Percentiles rank a stretch among this genome's conserved stretches.
phyloP scores from a whole-genome alignment of 23 tunicate genomes.

The Phallusia fumigata region DNA sequence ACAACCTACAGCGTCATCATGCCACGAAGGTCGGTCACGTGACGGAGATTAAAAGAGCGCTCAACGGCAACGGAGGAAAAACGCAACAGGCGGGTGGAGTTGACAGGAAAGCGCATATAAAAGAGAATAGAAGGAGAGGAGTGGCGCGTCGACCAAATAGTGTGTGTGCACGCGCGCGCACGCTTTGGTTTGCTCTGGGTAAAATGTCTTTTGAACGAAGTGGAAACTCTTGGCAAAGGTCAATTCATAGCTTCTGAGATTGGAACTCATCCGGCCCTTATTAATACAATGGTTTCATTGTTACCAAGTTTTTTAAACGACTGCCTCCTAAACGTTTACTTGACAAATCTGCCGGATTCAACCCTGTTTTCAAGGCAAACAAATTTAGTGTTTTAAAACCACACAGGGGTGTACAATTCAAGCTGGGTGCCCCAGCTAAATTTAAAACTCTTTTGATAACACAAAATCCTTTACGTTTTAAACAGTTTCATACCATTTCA shows the following conservation, averaged over 20 bases:
- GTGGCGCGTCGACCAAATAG: neutral
- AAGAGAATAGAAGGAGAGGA: neutral
- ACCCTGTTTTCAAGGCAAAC: too few relatives aligned
- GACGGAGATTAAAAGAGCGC: slow-evolving; percentile 17
- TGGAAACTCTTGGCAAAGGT: neutral
- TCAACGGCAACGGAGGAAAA: slow-evolving; percentile 12
- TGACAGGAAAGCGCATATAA: slow-evolving; percentile 9
- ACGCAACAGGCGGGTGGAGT: slow-evolving; percentile 11
- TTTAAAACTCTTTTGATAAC: too few relatives aligned
- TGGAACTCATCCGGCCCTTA: neutral
- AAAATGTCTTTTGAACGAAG: neutral
- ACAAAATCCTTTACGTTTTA: too few relatives aligned
- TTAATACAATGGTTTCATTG: neutral
- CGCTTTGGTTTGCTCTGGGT: neutral
- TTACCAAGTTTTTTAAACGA: neutral
- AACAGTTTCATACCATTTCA: too few relatives aligned
- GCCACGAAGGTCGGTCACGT: slow-evolving; percentile 26
- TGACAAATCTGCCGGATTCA: too few relatives aligned
- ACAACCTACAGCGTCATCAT: slow-evolving; percentile 9
- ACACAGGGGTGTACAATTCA: too few relatives aligned
- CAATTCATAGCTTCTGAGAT: neutral
- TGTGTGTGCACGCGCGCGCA: slow-evolving; percentile 7
- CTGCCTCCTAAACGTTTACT: neutral
- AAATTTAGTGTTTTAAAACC: too few relatives aligned
- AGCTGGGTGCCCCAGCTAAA: too few relatives aligned